These are phyloP conservation scores for Timema cristinae DNA, from an alignment of 2,888 invertebrate species.

Conservation along the genomic window DNA sequence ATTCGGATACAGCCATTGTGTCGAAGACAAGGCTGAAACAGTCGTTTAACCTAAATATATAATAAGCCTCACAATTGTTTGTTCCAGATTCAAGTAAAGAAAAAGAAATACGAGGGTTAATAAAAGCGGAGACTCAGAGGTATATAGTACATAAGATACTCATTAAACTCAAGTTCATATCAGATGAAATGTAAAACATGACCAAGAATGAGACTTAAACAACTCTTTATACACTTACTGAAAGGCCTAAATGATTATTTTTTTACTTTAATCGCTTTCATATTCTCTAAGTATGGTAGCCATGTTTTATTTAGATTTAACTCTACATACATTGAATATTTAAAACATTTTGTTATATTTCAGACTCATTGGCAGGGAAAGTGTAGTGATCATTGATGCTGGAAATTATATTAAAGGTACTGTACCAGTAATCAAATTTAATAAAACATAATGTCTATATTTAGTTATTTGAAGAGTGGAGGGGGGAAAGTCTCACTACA, in stretches of 20 bases:
- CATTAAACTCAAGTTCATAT: too few relatives aligned
- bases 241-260: conserved; percentile 4
- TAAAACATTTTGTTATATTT: conserved; percentile 19
- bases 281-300: too few relatives aligned
- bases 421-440: background rate
- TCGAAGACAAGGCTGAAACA: too few relatives aligned
- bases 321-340: too few relatives aligned
- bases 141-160: conserved; percentile 28
- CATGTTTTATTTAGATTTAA: too few relatives aligned
- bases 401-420: conserved; percentile 93
- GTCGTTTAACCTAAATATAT: too few relatives aligned
- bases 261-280: background rate
- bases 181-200: too few relatives aligned
- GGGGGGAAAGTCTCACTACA: too few relatives aligned
- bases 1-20: too few relatives aligned
- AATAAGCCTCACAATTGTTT: background rate
- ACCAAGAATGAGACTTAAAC: too few relatives aligned
- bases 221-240: too few relatives aligned
- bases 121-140: conserved; percentile 79
- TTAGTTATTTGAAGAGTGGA: too few relatives aligned
- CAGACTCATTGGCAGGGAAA: conserved; percentile 62
- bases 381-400: conserved; percentile 85
- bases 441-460: background rate
- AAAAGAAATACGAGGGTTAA: conserved; percentile 72
- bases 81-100: conserved; percentile 72